Evolutionary conservation across 2,113 vertebrate genomes (phyloP).

Genomic region (Telmatochromis bifrenatus): DNA sequence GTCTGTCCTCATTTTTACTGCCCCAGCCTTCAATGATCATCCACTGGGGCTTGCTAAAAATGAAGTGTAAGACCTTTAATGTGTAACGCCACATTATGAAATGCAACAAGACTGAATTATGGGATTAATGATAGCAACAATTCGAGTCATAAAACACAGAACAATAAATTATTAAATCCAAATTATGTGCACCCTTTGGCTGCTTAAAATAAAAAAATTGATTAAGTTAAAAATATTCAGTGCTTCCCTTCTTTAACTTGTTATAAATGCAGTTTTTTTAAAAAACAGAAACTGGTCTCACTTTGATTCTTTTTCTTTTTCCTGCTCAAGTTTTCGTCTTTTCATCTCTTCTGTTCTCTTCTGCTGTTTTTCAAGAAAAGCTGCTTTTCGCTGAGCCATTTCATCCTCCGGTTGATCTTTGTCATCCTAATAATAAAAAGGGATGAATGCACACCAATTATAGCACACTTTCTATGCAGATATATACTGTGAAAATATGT

Average conservation of each 20-base stretch:
- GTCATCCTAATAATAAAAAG: constrained; percentile 60
- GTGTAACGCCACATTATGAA: not conserved
- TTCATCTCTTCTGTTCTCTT: constrained; percentile 81
- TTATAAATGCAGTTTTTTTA: not conserved
- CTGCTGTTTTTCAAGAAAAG: constrained; percentile 83
- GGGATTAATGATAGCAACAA: not conserved
- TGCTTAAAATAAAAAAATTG: not conserved
- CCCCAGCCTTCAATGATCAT: constrained; percentile 64
- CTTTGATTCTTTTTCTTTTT: constrained; percentile 82
- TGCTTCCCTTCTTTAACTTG: not conserved
- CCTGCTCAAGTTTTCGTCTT: constrained; percentile 79
- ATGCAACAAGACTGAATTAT: not conserved
- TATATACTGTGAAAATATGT: not conserved
- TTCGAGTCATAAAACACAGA: not conserved
- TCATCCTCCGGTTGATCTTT: constrained; percentile 77
- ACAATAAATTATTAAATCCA: not conserved
- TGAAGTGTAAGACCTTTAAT: not conserved
- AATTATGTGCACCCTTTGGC: not conserved
- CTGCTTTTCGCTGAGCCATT: constrained; percentile 83
- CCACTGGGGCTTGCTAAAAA: constrained; percentile 59
- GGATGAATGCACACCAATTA: not conserved
- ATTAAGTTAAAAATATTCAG: not conserved
- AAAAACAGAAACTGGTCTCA: constrained; percentile 18
- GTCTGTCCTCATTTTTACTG: constrained; percentile 53
- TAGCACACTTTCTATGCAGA: not conserved